phyloP scores from a whole-genome alignment of 2,113 vertebrate species.

The Heterochromis multidens region DNA sequence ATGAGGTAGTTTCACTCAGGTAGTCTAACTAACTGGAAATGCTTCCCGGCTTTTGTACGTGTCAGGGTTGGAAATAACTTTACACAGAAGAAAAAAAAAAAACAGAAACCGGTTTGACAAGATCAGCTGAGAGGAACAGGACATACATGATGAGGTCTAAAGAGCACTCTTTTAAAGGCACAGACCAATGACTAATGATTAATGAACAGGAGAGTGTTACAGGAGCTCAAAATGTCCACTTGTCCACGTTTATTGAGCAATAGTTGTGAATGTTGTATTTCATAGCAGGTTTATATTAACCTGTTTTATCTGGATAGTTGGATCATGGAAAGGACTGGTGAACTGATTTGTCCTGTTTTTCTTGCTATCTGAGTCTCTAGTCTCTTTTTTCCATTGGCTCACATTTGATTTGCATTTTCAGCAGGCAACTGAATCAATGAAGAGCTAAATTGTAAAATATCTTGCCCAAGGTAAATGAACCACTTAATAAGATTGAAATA shows the following conservation, averaged over 20 bases:
- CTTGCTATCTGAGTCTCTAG: background rate
- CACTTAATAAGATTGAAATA: too few relatives aligned
- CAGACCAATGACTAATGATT: background rate
- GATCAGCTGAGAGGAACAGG: constrained; percentile 19
- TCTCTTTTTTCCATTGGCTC: background rate
- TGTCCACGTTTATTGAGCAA: background rate
- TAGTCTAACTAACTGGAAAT: constrained; percentile 4
- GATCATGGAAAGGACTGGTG: background rate
- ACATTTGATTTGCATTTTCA: background rate
- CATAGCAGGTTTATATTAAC: background rate
- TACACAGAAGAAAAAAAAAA: background rate
- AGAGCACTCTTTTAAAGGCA: background rate
- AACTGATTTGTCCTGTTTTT: background rate
- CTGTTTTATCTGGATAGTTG: background rate
- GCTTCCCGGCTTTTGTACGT: constrained; percentile 46
- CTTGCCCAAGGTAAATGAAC: background rate
- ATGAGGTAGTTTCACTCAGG: constrained; percentile 4
- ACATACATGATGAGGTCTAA: background rate
- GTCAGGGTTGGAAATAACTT: constrained; percentile 57
- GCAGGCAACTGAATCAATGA: background rate
- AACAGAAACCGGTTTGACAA: constrained; percentile 66
- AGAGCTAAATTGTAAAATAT: background rate
- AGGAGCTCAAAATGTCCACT: background rate
- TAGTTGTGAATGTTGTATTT: background rate
- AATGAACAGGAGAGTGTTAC: background rate